Evolutionary conservation across 1,140 invertebrate genomes (phyloP), one percentile per base, ranked within the genome.

Genomic region (Lepidotrigona ventralis): DNA sequence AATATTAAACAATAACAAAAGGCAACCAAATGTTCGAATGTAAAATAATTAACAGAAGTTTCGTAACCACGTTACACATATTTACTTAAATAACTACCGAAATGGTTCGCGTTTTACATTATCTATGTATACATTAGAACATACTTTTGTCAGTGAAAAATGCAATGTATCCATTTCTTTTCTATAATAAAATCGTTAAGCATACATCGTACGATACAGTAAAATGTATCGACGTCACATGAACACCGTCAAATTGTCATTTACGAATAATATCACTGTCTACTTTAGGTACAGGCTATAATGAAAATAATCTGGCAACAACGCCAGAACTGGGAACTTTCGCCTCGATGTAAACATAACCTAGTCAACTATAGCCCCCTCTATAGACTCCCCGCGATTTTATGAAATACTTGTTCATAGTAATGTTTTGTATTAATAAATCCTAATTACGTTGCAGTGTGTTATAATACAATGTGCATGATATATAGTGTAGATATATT

Each of bases 201-300:
- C 21, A 46, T 33, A 77, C 83, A 71, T 51, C 12, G 56, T 71
- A 63, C 19, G 29, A 81, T 56, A 72, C 51, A 68, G 14, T 85
- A 58, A 56, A 56, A 63, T 71, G 6, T 77, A 85, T 75, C 73
- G 79, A 85, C 73, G 68, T 85, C 83, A 85, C 73, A 85, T 79
- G 81, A 21, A 78, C 73, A 51, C n/a, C 21, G n/a, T 72, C 51
- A 79, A 79, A 72, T 72, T 79, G 56, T 83, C 81, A 72, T 78
- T 33, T 68, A 8, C 4, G 26, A 69, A 70, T 63, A 53, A 66
- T 68, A 79, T 21, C 12, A 17, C 21, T 79, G 0, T 3, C 14
- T 19, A 53, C 17, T 66, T 66, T 66, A 66, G 2, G n/a, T 17
- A 17, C 17, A 64, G 2, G 12, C 21, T 64, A 29, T 29, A 15